Percentiles rank a stretch among this genome's conserved stretches.
phyloP scores from a whole-genome alignment of 2,113 vertebrate genomes.

The Taurulus bubalis region DNA sequence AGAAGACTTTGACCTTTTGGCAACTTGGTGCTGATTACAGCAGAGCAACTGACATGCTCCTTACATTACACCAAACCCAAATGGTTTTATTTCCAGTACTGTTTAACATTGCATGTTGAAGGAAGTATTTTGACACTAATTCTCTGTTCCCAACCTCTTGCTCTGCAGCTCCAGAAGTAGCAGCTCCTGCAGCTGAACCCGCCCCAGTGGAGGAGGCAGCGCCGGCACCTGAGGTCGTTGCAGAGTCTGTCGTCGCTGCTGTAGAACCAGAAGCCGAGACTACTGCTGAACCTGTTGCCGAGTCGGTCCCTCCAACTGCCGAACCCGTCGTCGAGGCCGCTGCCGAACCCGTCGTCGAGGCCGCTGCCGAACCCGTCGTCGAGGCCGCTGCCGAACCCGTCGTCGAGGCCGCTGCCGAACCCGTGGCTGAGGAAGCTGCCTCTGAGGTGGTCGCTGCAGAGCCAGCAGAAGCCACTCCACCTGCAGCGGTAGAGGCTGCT shows the following conservation, averaged over 20 bases:
- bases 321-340: conserved; percentile 34
- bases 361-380: neutral
- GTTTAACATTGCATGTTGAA: too few species aligned
- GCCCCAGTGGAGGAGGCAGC: conserved; percentile 12
- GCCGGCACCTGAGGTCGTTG: neutral
- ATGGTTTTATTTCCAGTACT: too few species aligned
- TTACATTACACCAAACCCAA: too few species aligned
- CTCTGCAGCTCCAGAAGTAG: conserved; percentile 1
- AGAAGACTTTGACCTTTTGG: too few species aligned
- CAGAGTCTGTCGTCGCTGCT: neutral
- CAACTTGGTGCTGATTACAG: too few species aligned
- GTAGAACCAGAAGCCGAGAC: conserved; percentile 39
- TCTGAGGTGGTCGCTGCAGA: conserved; percentile 23
- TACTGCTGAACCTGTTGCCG: conserved; percentile 1
- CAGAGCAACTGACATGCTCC: too few species aligned
- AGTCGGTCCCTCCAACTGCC: conserved; percentile 2
- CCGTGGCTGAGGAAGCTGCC: neutral
- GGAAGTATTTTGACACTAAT: neutral
- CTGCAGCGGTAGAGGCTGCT: neutral
- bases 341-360: conserved; percentile 13
- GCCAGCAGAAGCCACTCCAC: neutral
- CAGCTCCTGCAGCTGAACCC: conserved; percentile 44
- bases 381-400: conserved; percentile 39
- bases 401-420: too few species aligned
- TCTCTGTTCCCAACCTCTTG: neutral